Evolutionary conservation across 2,888 invertebrate species (phyloP), one percentile per base, ranked within the genome.

Genomic region (Cerastis rubricosa): DNA sequence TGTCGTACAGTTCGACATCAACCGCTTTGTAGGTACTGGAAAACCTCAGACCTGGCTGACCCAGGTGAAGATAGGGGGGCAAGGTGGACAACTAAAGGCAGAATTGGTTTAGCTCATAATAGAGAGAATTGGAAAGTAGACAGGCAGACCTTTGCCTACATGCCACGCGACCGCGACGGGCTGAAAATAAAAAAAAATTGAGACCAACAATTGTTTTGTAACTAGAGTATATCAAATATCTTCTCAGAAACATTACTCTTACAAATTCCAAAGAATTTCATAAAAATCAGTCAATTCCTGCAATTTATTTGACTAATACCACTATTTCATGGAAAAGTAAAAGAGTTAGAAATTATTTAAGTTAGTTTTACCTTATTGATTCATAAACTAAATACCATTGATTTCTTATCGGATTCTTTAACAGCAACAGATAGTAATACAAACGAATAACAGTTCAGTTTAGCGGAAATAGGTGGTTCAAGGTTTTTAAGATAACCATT

Each of bases 401-500:
- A 69, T 40, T 40, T 40, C n/a, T 77, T 77, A 77, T 79, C 77
- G 63, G 47, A 70, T 47, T 54, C 1, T 59, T 29, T 6, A 19
- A 49, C 3, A 19, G 49, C 4, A n/a, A 45, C 61, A 49, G 70
- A 78, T 78, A 65, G 25, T 40, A 29, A 14, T 64, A 43, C 35
- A 43, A 79, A 64, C 22, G 14, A 43, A 22, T 80, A 49, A 66
- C 59, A n/a, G 19, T 45, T 43, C 19, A 57, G 64, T 65, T 70
- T n/a, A 43, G 19, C 22, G 49, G 43, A 57, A 64, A 47, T 47
- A 49, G 7, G 25, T 25, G 25, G 12, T 67, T 73, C 80, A 80
- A 80, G 80, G 74, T 57, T 59, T 68, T 47, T 8, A 49, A 49
- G 74, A 80, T 73, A 80, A 61, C 19, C 17, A 14, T 45, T 65